Percentiles rank a stretch among this genome's conserved stretches.
Evolutionary conservation across 2,888 invertebrate species (phyloP).

Genomic region (Rhagonycha lutea): DNA sequence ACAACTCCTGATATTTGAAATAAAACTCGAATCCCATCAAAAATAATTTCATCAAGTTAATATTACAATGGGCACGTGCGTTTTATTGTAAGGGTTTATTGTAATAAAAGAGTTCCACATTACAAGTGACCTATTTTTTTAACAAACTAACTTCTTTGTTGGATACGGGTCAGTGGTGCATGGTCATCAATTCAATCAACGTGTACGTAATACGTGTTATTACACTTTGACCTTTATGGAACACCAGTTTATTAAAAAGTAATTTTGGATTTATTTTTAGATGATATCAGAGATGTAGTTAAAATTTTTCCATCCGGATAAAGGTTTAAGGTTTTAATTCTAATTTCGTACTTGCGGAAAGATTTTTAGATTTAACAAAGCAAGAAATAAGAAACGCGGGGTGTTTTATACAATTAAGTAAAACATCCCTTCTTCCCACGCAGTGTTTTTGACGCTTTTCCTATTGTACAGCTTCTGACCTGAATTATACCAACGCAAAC

Average conservation of each 20-base stretch:
- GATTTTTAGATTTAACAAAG: neutral
- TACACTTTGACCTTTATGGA: conserved; percentile 20
- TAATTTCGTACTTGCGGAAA: neutral
- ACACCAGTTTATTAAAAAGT: conserved; percentile 2
- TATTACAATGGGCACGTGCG: neutral
- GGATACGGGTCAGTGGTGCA: conserved; percentile 19
- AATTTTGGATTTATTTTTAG: neutral
- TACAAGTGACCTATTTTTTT: conserved; percentile 9
- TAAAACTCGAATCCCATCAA: neutral
- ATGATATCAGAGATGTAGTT: neutral
- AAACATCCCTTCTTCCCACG: conserved; percentile 7
- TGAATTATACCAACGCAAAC: conserved; percentile 30
- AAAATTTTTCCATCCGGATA: neutral
- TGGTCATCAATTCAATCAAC: conserved; percentile 3
- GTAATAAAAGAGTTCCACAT: conserved; percentile 6
- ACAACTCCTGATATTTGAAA: neutral
- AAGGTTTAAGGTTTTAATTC: neutral
- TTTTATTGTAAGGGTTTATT: neutral
- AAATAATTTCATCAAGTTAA: neutral
- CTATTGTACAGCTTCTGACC: conserved; percentile 35
- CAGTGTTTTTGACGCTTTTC: conserved; percentile 18
- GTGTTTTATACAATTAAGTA: conserved; percentile 3
- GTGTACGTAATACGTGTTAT: conserved; percentile 7
- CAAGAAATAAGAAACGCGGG: neutral
- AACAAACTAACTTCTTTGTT: neutral